phyloP scores from a whole-genome alignment of 2,113 vertebrate genomes.

The human (Homo sapiens) region DNA sequence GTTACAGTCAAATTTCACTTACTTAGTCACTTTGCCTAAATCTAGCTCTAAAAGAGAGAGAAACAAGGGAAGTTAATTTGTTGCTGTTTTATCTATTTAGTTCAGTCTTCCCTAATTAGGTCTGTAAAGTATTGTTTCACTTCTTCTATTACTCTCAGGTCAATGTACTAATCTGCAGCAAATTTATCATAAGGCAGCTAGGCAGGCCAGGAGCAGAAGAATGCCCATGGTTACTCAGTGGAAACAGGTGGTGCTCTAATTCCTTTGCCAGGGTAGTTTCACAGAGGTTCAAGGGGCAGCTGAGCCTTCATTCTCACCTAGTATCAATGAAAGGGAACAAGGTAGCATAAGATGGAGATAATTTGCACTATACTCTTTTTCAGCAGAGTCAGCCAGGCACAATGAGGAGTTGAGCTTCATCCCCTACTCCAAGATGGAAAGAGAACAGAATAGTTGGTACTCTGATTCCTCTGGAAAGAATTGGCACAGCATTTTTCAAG shows the following conservation, averaged over 20 bases:
- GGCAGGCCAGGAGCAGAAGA: neutral
- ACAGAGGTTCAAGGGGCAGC: neutral
- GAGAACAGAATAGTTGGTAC: neutral
- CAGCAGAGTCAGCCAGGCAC: neutral
- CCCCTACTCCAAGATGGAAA: neutral
- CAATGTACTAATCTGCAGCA: neutral
- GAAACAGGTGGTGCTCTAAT: neutral
- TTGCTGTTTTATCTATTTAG: neutral
- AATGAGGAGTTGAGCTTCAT: neutral
- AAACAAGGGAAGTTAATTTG: neutral
- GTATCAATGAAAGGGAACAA: no score
- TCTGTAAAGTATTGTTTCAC: neutral
- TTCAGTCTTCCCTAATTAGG: neutral
- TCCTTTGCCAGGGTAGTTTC: neutral
- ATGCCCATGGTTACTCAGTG: no score
- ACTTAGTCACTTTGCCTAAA: neutral
- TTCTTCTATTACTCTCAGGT: neutral
- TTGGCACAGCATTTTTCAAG: neutral
- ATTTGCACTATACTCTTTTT: neutral
- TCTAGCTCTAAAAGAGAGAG: neutral
- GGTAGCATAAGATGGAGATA: neutral
- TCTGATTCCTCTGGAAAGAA: neutral
- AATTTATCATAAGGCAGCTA: neutral
- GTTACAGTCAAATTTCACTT: neutral
- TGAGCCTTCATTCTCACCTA: neutral